Base-by-base conservation (phyloP, 2,113 vertebrate species). In the Aplodontia rufa region DNA sequence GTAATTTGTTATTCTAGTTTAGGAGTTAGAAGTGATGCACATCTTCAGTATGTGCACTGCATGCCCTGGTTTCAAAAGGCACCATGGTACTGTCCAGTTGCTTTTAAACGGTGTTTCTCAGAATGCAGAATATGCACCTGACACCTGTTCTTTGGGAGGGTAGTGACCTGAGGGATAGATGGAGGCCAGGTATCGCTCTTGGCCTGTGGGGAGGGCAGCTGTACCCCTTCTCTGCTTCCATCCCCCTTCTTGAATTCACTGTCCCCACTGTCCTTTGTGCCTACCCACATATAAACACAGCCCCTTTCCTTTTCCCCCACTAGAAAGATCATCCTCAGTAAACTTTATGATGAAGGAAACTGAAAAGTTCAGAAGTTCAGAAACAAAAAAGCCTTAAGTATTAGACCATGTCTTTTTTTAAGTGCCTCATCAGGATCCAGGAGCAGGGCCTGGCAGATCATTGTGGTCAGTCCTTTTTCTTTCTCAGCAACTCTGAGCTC, bases 281-380 rank as follows among this genome's bases (percentile, higher is more conserved):
- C 87, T 49, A 6, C 37, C 24, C 58, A 51, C n/a, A 3, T 75
- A 74, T 0, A 6, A 66, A 24, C 10, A 20, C 16, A 32, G 47
- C 19, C 24, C 32, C 4, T 66, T 26, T 40, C 26, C 22, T 64
- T 80, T 87, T 91, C 55, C 66, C 35, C 62, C 0, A 45, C n/a
- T n/a, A n/a, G n/a, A 81, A 71, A 89, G 82, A 35, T 42, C 42
- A 30, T 30, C 13, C 35, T 72, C 35, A 79, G n/a, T 80, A 72
- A 49, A 19, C 45, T 87, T 71, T 42, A 64, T 93, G 51, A 79
- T 87, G 30, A 76, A 42, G 68, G 51, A 82, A 69, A 75, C 64
- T 26, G 64, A 82, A 80, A 94, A 93, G 72, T 90, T 85, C 89
- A 58, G 32, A 79, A 58, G 40, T 93, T 95, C 45, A 90, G 69